These are phyloP conservation scores for Stramonita haemastoma DNA, from an alignment of 2,888 invertebrate species.

Conservation along the genomic window DNA sequence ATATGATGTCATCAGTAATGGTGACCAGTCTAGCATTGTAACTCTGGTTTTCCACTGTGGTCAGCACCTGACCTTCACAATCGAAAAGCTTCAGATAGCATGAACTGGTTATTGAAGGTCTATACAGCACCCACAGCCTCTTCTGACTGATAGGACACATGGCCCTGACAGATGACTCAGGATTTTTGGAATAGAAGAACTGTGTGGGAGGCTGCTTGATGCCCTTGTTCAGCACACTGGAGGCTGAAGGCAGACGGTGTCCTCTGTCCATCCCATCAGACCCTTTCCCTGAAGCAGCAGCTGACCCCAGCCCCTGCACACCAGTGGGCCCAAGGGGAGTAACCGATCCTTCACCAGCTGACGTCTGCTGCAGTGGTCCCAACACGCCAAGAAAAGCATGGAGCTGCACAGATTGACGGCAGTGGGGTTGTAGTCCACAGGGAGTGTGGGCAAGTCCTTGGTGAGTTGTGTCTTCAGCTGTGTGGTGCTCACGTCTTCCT, in stretches of 20 bases:
- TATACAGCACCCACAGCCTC: background rate
- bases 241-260: background rate
- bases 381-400: background rate
- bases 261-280: background rate
- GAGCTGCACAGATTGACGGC: background rate
- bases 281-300: background rate
- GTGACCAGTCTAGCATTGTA: background rate
- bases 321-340: too few species aligned
- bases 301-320: background rate
- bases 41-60: background rate
- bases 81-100: background rate
- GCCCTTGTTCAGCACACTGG: too few species aligned
- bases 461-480: background rate
- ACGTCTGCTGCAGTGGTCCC: background rate
- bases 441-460: background rate
- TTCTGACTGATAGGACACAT: background rate
- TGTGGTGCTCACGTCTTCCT: background rate
- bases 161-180: background rate
- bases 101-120: background rate
- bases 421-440: background rate
- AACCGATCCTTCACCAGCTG: background rate
- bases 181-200: slow-evolving; percentile 17
- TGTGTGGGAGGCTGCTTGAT: background rate
- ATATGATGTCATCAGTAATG: background rate
- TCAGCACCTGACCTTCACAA: background rate